phyloP scores from a whole-genome alignment of 2,888 invertebrate genomes.

The Brenthis hecate region DNA sequence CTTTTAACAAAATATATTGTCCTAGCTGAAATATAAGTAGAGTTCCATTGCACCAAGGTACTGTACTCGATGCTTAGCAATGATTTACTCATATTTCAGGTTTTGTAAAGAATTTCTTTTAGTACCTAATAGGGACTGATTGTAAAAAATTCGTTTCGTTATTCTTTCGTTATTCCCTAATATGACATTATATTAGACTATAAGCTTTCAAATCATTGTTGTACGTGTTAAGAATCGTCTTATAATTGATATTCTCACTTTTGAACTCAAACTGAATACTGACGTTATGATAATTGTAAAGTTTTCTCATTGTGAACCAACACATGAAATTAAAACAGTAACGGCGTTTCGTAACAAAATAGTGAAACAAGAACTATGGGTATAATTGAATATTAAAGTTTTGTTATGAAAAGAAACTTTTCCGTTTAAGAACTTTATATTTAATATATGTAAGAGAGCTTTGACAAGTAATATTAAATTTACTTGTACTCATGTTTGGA shows the following conservation, averaged over 20 bases:
- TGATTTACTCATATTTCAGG: too few relatives aligned
- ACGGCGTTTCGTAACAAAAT: neutral
- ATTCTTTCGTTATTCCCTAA: too few relatives aligned
- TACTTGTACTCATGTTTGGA: neutral
- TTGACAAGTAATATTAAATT: constrained; percentile 6
- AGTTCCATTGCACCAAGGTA: too few relatives aligned
- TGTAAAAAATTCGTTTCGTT: too few relatives aligned
- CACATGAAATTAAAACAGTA: neutral
- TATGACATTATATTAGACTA: too few relatives aligned
- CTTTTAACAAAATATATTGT: too few relatives aligned
- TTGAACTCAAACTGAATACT: neutral
- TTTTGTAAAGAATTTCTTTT: too few relatives aligned
- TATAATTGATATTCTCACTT: neutral
- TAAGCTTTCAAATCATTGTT: too few relatives aligned
- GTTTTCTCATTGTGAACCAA: neutral
- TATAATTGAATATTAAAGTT: constrained; percentile 18
- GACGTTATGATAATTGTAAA: neutral
- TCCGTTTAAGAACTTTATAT: neutral
- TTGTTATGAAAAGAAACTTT: constrained; percentile 15
- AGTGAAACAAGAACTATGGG: constrained; percentile 12
- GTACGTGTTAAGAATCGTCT: too few relatives aligned
- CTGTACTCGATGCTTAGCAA: too few relatives aligned
- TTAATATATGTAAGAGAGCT: constrained; percentile 1
- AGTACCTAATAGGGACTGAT: too few relatives aligned
- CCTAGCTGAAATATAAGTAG: too few relatives aligned